Base-by-base conservation (phyloP, 1,140 invertebrate species). In the Agrypnia vestita region DNA sequence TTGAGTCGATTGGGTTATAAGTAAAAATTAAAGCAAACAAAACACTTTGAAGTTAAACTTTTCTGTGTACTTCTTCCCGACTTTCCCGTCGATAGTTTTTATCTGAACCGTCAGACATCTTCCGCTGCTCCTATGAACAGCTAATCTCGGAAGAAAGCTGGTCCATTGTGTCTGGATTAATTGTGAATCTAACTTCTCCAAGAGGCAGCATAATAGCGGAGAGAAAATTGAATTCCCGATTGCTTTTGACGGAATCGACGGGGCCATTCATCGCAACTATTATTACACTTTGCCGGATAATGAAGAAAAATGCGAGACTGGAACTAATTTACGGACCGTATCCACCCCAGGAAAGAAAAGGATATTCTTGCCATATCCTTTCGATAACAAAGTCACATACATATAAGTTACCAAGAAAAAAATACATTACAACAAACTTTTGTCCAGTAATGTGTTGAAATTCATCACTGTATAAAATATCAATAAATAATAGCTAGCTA, bases 201-300 rank as follows among this genome's bases (percentile, higher is more conserved):
- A 53, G 61, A 59, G 73, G 69, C 72, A 69, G 71, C 76, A 78
- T 75, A 76, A 79, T 75, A 19, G 80, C 59, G 12, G 25, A 6
- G 25, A 61, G 80, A 80, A 80, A 82, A 82, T 82, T 80, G 78
- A 80, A 82, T 82, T 82, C 75, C 76, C 74, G 81, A 82, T 80
- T 80, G 81, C 78, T 82, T 82, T 76, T 80, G 78, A 81, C 71
- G 76, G 53, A 75, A 81, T 78, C 44, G 77, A 69, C 56, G 44
- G 44, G 55, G 11, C 73, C 49, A 55, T 80, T 80, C 51, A 69
- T 19, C 46, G 51, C 56, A 64, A 59, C 72, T 73, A 69, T 55
- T 67, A 59, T 79, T 61, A 79, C 71, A 73, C n/a, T 79, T 74
- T 79, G 19, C 71, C 44, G 46, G 12, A 59, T 78, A 15, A 53